Conservation (phyloP, 2,113 vertebrate species). For the Smithornis capensis region DNA sequence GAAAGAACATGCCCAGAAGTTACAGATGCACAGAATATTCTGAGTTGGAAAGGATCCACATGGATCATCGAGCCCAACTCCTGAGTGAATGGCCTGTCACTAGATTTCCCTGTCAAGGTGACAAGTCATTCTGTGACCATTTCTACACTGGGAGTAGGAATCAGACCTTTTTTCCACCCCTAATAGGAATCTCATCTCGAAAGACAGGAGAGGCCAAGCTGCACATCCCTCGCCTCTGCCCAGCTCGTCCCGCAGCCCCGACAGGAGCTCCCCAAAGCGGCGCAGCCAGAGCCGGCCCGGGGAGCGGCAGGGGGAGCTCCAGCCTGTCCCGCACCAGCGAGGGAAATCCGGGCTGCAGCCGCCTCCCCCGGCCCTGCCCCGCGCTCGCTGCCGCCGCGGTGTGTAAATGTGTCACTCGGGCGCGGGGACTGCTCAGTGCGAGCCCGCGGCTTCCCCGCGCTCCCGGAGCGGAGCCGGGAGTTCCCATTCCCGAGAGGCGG, state of each 20-base stretch:
- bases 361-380: not conserved
- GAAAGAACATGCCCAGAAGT: not conserved
- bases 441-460: not conserved
- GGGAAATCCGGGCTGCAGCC: not conserved
- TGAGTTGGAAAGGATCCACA: not conserved
- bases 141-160: not conserved
- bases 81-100: not conserved
- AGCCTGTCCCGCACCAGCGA: not conserved
- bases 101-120: not conserved
- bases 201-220: not conserved
- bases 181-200: not conserved
- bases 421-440: too few species aligned
- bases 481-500: not conserved
- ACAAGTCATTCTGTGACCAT: not conserved
- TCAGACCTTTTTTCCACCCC: not conserved
- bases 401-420: conserved; percentile 61
- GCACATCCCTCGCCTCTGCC: not conserved
- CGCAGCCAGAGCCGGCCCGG: too few species aligned
- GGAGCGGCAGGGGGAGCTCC: conserved; percentile 77
- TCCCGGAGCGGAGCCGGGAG: not conserved
- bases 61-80: not conserved
- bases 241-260: not conserved
- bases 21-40: not conserved
- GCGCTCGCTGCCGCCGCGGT: conserved; percentile 38
- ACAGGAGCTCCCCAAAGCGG: too few species aligned